A percentile compares a stretch with the other conserved stretches of the same genome.
Conservation (phyloP, 2,888 invertebrate genomes). For the Tanypteryx hageni region DNA sequence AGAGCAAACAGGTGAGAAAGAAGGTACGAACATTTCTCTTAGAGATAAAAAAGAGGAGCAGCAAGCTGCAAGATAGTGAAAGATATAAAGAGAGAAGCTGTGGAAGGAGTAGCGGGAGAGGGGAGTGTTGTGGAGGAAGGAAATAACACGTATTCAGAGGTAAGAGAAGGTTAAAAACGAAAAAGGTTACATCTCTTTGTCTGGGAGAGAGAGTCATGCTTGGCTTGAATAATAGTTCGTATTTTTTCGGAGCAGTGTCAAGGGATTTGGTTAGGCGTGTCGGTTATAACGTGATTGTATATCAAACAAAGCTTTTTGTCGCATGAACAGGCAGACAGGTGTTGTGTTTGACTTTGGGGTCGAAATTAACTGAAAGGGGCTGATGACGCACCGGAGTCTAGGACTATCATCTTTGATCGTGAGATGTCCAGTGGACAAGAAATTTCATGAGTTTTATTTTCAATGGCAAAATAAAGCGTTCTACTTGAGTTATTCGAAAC, state of each 20-base stretch:
- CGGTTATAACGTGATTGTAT: no score
- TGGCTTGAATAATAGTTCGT: neutral
- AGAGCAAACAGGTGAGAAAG: constrained; percentile 12
- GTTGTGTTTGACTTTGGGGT: neutral
- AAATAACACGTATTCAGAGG: neutral
- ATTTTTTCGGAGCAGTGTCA: neutral
- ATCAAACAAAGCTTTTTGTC: neutral
- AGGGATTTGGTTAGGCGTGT: neutral
- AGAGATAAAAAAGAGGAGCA: neutral
- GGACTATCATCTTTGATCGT: no score
- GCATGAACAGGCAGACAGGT: neutral
- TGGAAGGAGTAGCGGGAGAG: no score
- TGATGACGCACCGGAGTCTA: neutral
- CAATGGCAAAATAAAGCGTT: no score
- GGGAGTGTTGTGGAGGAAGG: neutral
- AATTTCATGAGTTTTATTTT: no score
- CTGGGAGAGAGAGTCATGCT: no score
- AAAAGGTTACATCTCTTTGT: neutral
- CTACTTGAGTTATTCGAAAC: no score
- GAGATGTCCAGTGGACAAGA: no score
- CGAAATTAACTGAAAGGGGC: neutral
- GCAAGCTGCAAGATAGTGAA: no score
- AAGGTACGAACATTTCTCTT: neutral
- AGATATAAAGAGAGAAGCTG: no score
- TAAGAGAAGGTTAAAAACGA: neutral